A percentile compares a stretch with the other conserved stretches of the same genome.
Evolutionary conservation across 2,888 invertebrate genomes (phyloP).

Genomic region (Masnerella sp.): DNA sequence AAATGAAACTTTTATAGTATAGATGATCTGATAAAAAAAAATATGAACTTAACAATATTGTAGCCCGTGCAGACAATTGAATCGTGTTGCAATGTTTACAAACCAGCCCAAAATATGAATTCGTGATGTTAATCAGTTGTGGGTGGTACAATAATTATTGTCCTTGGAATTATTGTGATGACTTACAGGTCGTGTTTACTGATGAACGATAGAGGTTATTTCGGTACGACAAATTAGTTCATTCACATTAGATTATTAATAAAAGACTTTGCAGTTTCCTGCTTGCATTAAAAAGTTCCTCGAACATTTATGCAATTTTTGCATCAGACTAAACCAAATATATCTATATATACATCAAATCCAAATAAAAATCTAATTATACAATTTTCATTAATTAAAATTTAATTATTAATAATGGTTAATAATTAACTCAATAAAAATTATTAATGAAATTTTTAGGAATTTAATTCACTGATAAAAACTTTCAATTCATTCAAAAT

Average conservation of each 20-base stretch:
- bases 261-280: slow-evolving; percentile 8
- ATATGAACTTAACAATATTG: slow-evolving; percentile 32
- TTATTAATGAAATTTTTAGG: too few relatives aligned
- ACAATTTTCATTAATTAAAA: too few relatives aligned
- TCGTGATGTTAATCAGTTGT: slow-evolving; percentile 50
- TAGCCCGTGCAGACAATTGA: slow-evolving; percentile 35
- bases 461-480: too few relatives aligned
- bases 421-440: too few relatives aligned
- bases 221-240: slow-evolving; percentile 35
- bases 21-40: too few relatives aligned
- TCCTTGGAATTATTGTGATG: slow-evolving; percentile 47
- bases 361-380: too few relatives aligned
- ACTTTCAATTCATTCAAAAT: too few relatives aligned
- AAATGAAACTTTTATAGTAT: too few relatives aligned
- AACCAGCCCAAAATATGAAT: slow-evolving; percentile 42
- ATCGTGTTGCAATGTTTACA: slow-evolving; percentile 44
- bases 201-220: slow-evolving; percentile 30
- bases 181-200: slow-evolving; percentile 44
- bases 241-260: slow-evolving; percentile 43
- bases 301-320: background rate
- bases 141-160: slow-evolving; percentile 50
- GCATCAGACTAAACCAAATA: too few relatives aligned
- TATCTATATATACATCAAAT: too few relatives aligned
- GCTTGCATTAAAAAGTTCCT: background rate
- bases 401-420: too few relatives aligned